Evolutionary conservation across 2,888 invertebrate species (phyloP).

Genomic region (Neocrepidodera transversa): DNA sequence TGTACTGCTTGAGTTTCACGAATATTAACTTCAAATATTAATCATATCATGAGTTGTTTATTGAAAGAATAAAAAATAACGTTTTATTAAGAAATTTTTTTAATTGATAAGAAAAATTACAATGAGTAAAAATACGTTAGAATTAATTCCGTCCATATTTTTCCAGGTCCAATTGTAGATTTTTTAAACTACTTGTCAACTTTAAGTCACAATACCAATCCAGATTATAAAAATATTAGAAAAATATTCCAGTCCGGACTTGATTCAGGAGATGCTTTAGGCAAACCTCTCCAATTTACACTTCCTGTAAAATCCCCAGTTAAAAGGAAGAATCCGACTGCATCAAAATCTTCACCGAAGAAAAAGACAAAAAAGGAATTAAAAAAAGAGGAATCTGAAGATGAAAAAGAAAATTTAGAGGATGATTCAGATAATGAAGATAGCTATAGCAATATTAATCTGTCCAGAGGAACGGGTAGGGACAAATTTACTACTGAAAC

Average conservation of each 20-base stretch:
- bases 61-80: no score
- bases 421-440: conserved; percentile 4
- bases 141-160: no score
- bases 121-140: no score
- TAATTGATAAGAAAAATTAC: no score
- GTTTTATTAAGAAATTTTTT: no score
- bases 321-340: not conserved
- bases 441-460: no score
- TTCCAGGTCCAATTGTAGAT: conserved; percentile 67
- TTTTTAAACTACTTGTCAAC: conserved; percentile 73
- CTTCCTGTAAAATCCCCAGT: conserved; percentile 7
- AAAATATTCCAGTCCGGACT: conserved; percentile 72
- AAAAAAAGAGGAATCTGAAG: not conserved
- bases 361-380: conserved; percentile 1
- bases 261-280: conserved; percentile 64
- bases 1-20: no score
- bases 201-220: conserved; percentile 74
- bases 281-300: conserved; percentile 68
- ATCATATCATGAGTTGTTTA: no score
- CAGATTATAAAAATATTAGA: conserved; percentile 77
- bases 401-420: conserved; percentile 4
- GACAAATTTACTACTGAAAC: no score
- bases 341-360: not conserved
- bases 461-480: no score
- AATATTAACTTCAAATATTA: no score